phyloP scores from a whole-genome alignment of 2,888 invertebrate species.

The Cetonia aurata region DNA sequence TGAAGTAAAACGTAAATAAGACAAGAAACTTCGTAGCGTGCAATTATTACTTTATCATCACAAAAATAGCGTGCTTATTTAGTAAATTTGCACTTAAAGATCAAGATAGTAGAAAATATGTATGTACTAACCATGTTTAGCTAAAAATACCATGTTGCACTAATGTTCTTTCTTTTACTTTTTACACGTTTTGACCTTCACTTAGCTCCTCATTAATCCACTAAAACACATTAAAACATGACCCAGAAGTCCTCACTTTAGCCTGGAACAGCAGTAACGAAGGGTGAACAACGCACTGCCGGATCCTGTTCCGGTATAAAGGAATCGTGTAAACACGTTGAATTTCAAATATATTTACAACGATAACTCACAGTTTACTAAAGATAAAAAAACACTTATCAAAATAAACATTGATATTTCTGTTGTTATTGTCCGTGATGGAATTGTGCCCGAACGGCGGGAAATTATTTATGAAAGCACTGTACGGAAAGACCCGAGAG shows the following conservation, averaged over 20 bases:
- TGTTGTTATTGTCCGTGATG: slow-evolving; percentile 39
- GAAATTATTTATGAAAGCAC: slow-evolving; percentile 46
- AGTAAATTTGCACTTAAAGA: too few relatives aligned
- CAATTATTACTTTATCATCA: too few relatives aligned
- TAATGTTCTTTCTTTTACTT: slow-evolving; percentile 5
- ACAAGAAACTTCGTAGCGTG: too few relatives aligned
- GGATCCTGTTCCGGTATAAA: slow-evolving; percentile 8
- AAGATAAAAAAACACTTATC: slow-evolving; percentile 46
- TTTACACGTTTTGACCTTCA: slow-evolving; percentile 22
- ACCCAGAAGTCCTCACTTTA: not conserved
- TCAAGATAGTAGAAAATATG: not conserved
- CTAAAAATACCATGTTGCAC: slow-evolving; percentile 51
- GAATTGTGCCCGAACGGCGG: slow-evolving; percentile 30
- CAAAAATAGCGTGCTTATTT: too few relatives aligned
- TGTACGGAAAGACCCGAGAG: slow-evolving; percentile 43
- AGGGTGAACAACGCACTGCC: slow-evolving; percentile 4
- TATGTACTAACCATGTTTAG: slow-evolving; percentile 53
- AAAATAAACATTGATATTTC: slow-evolving; percentile 40
- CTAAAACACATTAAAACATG: slow-evolving; percentile 9
- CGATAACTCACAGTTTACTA: slow-evolving; percentile 21
- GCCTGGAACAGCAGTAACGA: not conserved
- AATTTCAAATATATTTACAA: slow-evolving; percentile 20
- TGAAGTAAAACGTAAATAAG: too few relatives aligned
- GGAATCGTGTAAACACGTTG: not conserved
- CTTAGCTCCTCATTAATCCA: slow-evolving; percentile 14